Conservation (phyloP, 2,888 invertebrate species). For the Desoria tigrina region DNA sequence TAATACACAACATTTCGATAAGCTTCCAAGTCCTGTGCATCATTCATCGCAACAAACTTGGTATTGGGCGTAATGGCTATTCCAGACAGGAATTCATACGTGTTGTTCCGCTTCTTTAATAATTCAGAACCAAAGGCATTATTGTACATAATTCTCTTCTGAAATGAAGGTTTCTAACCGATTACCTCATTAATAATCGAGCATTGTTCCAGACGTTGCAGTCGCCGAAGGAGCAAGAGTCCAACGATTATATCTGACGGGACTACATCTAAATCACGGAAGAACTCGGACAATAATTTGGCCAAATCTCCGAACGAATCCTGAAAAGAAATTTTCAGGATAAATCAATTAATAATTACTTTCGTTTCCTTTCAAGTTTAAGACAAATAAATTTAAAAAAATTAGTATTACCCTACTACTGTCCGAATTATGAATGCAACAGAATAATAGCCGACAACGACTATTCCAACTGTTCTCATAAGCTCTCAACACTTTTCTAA, state of each 20-base stretch:
- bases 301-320: constrained; percentile 85
- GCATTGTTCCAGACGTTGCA: constrained; percentile 76
- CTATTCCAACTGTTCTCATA: constrained; percentile 88
- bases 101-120: constrained; percentile 72
- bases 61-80: constrained; percentile 79
- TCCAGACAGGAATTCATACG: constrained; percentile 81
- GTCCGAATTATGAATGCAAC: constrained; percentile 67
- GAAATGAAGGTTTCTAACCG: too few relatives aligned
- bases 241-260: constrained; percentile 86
- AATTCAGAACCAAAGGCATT: too few relatives aligned
- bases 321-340: constrained; percentile 58
- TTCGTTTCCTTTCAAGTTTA: constrained; percentile 5
- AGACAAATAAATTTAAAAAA: neutral
- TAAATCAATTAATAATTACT: constrained; percentile 5
- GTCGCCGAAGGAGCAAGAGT: constrained; percentile 73
- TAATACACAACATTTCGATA: constrained; percentile 76
- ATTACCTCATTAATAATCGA: constrained; percentile 69
- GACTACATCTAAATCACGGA: constrained; percentile 79
- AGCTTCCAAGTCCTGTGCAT: constrained; percentile 69
- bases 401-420: constrained; percentile 13
- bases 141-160: too few relatives aligned
- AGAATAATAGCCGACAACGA: constrained; percentile 76
- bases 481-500: constrained; percentile 78
- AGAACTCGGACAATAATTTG: constrained; percentile 78
- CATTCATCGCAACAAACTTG: constrained; percentile 74